These are phyloP conservation scores for Sturnus vulgaris DNA, from an alignment of 2,113 vertebrate genomes.

Conservation along the genomic window DNA sequence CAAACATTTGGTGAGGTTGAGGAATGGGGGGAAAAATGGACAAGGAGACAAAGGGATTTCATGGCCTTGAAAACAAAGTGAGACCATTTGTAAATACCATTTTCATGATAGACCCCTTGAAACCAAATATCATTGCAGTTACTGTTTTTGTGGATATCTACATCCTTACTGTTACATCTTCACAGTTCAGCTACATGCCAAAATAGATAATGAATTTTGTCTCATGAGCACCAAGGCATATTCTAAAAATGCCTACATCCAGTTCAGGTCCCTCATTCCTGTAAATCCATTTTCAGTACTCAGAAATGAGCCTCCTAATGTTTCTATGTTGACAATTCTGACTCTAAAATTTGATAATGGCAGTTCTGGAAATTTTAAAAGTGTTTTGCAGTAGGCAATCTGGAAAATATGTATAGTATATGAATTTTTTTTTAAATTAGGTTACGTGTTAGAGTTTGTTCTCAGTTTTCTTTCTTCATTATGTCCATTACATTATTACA, in stretches of 20 bases:
- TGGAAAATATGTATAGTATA: neutral
- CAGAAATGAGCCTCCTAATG: neutral
- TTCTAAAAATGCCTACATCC: neutral
- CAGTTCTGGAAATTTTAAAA: neutral
- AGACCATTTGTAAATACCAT: neutral
- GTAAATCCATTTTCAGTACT: neutral
- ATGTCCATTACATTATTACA: neutral
- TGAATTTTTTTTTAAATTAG: neutral
- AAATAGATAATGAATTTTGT: neutral
- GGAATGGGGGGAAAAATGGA: neutral
- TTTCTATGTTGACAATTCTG: neutral
- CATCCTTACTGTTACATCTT: neutral
- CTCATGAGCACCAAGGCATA: neutral
- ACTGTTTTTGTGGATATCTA: neutral
- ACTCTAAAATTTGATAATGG: neutral
- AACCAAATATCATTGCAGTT: neutral
- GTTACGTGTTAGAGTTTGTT: fast-evolving
- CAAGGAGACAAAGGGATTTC: neutral
- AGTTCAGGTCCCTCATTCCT: neutral
- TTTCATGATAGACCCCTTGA: neutral
- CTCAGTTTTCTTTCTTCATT: neutral
- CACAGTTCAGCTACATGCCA: neutral
- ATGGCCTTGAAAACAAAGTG: neutral
- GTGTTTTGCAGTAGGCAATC: neutral
- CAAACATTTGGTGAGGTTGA: neutral